Base-by-base conservation (phyloP, 2,113 vertebrate genomes). In the Apaloderma vittatum region DNA sequence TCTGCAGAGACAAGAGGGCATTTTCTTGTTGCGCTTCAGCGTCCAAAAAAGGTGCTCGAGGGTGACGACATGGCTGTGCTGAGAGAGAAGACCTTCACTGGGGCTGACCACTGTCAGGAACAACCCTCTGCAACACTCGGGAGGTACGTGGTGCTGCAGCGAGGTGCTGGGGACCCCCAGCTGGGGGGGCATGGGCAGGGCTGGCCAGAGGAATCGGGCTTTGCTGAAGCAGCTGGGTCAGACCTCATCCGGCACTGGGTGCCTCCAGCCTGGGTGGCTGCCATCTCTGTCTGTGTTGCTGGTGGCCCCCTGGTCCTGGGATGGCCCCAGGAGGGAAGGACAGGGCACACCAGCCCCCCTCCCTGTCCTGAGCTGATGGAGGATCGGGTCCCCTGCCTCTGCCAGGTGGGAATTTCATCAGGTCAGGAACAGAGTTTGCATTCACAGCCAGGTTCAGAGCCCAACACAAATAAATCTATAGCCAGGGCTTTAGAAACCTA, bases 1-100 rank as follows among this genome's bases (percentile, higher is more conserved):
- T 97, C 99, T 99, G 96, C 26, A 34, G 79, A 68, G 62, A 37
- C 15, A 51, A 86, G 68, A 55, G 7, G 34, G 11, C 9, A 2
- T 37, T 26, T 68, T 54, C 29, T 81, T 46, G 66, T 23, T 37
- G 51, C 17, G 30, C 45, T 63, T 40, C 51, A 61, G 40, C 40
- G 29, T 32, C 52, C 54, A 27, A 27, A 16, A 72, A 70, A 66
- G 24, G 29, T 49, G 13, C 70, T 71, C 0, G 0, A 55, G 32
- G 30, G 11, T 1, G n/a, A 32, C 2, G 18, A 57, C 13, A 16
- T 1, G 16, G 45, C 52, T 74, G 51, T 1, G 3, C 67, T 76
- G 82, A 54, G 63, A 73, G 40, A 3, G 0, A 34, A 70, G 52
- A 65, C 14, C 23, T 68, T 73, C 3, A 4, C 30, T 4, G 3